Percentiles rank a stretch among this genome's conserved stretches.
These are phyloP conservation scores for Microctenopoma stevenorrisi DNA, from an alignment of 2,797 vertebrate species.

Conservation along the genomic window DNA sequence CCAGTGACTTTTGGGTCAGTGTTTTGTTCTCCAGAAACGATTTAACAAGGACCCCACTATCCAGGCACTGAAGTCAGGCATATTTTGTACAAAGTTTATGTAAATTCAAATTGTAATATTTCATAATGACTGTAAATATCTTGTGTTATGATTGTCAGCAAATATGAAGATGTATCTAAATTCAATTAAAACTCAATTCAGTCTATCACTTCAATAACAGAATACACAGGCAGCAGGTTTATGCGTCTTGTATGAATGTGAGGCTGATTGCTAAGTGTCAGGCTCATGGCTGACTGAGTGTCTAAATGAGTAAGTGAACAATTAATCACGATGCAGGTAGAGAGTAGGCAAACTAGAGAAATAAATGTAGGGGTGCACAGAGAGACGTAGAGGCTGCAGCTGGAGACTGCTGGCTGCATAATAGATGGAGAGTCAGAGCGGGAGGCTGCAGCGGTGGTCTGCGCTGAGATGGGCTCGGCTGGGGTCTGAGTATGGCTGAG, in stretches of 20 bases:
- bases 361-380: slow-evolving; percentile 50
- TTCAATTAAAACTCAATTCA: slow-evolving; percentile 87
- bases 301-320: slow-evolving; percentile 62
- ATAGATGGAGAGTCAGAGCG: slow-evolving; percentile 72
- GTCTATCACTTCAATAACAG: slow-evolving; percentile 82
- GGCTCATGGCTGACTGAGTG: slow-evolving; percentile 58
- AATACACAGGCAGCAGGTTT: slow-evolving; percentile 60
- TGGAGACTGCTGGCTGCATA: slow-evolving; percentile 72
- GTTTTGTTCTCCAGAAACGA: slow-evolving; percentile 77
- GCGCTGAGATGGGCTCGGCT: slow-evolving; percentile 44
- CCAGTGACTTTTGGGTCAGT: slow-evolving; percentile 79
- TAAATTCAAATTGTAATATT: slow-evolving; percentile 89
- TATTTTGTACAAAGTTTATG: slow-evolving; percentile 88
- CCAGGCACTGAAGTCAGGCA: slow-evolving; percentile 84
- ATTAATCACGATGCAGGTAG: slow-evolving; percentile 35
- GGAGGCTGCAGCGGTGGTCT: slow-evolving; percentile 53
- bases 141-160: slow-evolving; percentile 89
- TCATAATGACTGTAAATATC: slow-evolving; percentile 89
- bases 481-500: slow-evolving; percentile 48
- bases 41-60: slow-evolving; percentile 80
- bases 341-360: slow-evolving; percentile 38
- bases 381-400: slow-evolving; percentile 59
- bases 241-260: slow-evolving; percentile 62
- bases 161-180: slow-evolving; percentile 89
- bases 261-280: slow-evolving; percentile 44